Evolutionary conservation across 2,113 vertebrate species (phyloP).

Genomic region (Rhipidura dahli): DNA sequence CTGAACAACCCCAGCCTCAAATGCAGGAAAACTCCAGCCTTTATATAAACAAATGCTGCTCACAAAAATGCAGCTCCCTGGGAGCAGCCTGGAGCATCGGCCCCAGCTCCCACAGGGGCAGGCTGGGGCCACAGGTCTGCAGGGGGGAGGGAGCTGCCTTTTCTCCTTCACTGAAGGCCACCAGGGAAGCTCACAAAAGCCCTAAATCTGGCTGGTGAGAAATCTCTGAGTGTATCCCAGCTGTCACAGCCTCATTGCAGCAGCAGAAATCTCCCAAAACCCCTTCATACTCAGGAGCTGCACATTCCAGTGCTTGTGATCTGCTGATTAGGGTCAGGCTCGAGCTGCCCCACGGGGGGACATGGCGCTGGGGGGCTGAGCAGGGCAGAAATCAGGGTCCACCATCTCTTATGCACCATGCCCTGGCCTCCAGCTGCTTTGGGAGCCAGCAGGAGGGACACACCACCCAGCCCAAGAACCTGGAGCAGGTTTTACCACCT

Average conservation of each 20-base stretch:
- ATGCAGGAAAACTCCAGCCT: background rate
- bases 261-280: background rate
- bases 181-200: background rate
- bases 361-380: rapidly evolving
- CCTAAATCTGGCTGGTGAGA: background rate
- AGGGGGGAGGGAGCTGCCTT: background rate
- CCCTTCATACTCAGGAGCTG: rapidly evolving
- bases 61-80: background rate
- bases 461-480: background rate
- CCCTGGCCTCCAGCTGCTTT: background rate
- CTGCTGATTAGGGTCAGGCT: background rate
- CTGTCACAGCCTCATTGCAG: background rate
- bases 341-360: background rate
- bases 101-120: background rate
- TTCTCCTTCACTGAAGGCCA: rapidly evolving
- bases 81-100: background rate
- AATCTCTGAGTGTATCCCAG: background rate
- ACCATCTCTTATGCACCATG: background rate
- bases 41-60: background rate
- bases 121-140: background rate
- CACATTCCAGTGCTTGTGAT: rapidly evolving
- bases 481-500: background rate
- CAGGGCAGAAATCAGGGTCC: background rate
- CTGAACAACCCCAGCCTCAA: background rate
- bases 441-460: background rate